Evolutionary conservation across 2,113 vertebrate species (phyloP), one percentile per base, ranked within the genome.

Genomic region (Charina bottae): DNA sequence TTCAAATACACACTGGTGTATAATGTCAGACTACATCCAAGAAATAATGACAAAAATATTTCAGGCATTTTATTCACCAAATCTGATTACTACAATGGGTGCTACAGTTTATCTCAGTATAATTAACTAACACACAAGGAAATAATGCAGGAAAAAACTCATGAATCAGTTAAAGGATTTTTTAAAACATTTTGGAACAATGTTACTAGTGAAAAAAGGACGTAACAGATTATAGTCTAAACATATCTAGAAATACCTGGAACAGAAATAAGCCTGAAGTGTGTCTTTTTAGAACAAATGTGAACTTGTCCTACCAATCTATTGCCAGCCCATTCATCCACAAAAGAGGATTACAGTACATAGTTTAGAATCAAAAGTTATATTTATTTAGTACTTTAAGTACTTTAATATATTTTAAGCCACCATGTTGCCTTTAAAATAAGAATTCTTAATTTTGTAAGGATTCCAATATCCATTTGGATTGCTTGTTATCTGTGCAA

Each of bases 1-100:
- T 94, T 98, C 98, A 95, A 97, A 98, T 1, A 98, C 98, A 60
- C 98, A 98, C 97, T 99, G 98, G 93, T 99, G 98, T 95, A 98
- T 98, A 87, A 99, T 97, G 94, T 99, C 98, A 55, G 98, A 98
- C 98, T 99, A 72, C 0, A 3, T 24, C 42, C 21, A 94, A 90
- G 94, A 92, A 64, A 90, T 42, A 90, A 58, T 10, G 56, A 92
- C 0, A 85, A 55, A n/a, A 56, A 84, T 46, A 90, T 37, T 59
- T 58, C 55, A 86, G 54, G 26, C 53, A 55, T 86, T 86, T 84
- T 85, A 54, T 15, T 54, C 59, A 33, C 19, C 24, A 91, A 49
- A 6, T n/a, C 58, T 90, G 0, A 2, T 83, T 90, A 1, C 55
- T 89, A 86, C 0, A 10, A 10, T 3, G 28, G 24, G 90, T 0